These are phyloP conservation scores for Gobionotothen gibberifrons DNA, from an alignment of 2,797 vertebrate species.

Conservation along the genomic window DNA sequence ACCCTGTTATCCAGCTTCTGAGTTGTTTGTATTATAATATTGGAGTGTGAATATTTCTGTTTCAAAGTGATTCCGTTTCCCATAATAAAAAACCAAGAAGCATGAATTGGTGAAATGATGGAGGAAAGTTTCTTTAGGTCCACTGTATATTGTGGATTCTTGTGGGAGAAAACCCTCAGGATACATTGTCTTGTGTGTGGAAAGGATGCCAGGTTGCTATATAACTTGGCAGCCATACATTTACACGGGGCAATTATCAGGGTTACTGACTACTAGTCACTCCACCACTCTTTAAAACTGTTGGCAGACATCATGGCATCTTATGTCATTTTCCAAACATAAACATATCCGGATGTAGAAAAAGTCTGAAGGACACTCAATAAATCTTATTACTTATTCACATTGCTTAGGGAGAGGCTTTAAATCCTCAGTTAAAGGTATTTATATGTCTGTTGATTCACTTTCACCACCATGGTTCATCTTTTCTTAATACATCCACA, in stretches of 20 bases:
- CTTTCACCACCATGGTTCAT: background rate
- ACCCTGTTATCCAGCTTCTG: background rate
- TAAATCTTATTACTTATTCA: background rate
- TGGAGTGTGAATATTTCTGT: background rate
- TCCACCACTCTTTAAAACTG: constrained; percentile 12
- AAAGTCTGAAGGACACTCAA: constrained; percentile 4
- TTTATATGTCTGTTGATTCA: background rate
- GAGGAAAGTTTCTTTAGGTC: background rate
- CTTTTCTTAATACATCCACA: background rate
- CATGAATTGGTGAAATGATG: background rate
- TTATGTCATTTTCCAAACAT: constrained; percentile 17
- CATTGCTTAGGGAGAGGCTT: background rate
- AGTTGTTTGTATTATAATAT: background rate
- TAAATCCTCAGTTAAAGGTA: background rate
- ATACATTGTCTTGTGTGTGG: constrained; percentile 6
- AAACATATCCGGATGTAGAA: constrained; percentile 35
- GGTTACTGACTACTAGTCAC: background rate
- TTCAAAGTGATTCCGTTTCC: constrained; percentile 6
- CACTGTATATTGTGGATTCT: no score
- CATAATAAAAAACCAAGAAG: background rate
- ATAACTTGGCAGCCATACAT: constrained; percentile 9
- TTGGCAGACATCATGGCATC: constrained; percentile 14
- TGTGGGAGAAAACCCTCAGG: background rate
- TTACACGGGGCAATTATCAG: constrained; percentile 11
- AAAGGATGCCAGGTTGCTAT: background rate